These are phyloP conservation scores for Cololabis saira DNA, from an alignment of 2,113 vertebrate species.

Conservation along the genomic window DNA sequence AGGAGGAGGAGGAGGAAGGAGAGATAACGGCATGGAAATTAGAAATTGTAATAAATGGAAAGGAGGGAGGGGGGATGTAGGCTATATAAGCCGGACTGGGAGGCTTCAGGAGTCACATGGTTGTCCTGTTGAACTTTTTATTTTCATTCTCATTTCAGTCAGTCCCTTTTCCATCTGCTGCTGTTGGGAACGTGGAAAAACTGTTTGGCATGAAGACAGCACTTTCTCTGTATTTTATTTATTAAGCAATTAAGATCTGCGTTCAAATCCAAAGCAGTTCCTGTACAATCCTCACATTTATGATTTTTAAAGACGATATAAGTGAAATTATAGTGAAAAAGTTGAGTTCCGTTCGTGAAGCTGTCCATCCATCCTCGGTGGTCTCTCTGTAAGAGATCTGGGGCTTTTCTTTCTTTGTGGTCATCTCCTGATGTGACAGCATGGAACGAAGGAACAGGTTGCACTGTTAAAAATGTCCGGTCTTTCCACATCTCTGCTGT, in stretches of 20 bases:
- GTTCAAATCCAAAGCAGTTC: slow-evolving; percentile 5
- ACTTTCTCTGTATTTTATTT: not conserved
- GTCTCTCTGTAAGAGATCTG: slow-evolving; percentile 17
- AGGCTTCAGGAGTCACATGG: slow-evolving; percentile 15
- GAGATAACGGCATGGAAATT: slow-evolving; percentile 37
- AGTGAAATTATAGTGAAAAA: slow-evolving; percentile 1
- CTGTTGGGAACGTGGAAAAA: slow-evolving; percentile 11
- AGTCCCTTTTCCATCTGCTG: slow-evolving; percentile 36
- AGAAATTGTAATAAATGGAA: slow-evolving; percentile 44
- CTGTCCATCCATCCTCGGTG: not conserved
- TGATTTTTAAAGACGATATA: not conserved
- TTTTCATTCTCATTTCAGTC: not conserved
- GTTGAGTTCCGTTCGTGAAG: slow-evolving; percentile 1
- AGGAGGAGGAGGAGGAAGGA: slow-evolving; percentile 14
- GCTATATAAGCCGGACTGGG: slow-evolving; percentile 29
- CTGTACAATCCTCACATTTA: not conserved
- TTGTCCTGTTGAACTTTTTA: too few species aligned
- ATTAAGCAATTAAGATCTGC: not conserved
- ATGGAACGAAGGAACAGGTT: not conserved
- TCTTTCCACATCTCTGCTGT: too few species aligned
- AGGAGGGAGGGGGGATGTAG: slow-evolving; percentile 19
- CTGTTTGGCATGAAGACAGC: not conserved
- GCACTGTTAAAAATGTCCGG: not conserved
- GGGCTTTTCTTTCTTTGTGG: not conserved
- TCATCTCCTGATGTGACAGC: not conserved